Evolutionary conservation across 2,888 invertebrate species (phyloP), one percentile per base, ranked within the genome.

Genomic region (Mallateleia sp.): DNA sequence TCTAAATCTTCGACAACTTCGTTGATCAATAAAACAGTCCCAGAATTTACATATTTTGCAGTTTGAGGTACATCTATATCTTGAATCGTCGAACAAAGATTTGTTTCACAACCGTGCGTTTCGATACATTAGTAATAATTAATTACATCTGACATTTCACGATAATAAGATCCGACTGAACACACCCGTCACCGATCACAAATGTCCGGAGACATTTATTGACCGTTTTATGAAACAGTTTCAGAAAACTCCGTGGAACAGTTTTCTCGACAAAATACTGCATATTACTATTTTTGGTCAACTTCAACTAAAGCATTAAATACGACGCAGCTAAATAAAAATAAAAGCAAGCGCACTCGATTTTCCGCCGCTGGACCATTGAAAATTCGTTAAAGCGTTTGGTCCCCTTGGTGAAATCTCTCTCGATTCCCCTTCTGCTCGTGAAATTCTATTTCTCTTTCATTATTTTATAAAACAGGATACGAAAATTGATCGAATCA

Each of bases 401-500:
- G 28, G 22, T 25, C 67, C 75, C 77, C 42, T 52, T 6, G 64
- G 45, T 45, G 4, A n/a, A n/a, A 45, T 22, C 14, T 42, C 50
- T 38, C 62, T 34, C 38, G 20, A 69, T 75, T 62, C 54, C 60
- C 72, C 42, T 66, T 66, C 20, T n/a, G 54, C 62, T 58, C 56
- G 14, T 11, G 15, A 50, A 84, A 78, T 66, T 18, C 66, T 45
- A 84, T 84, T 78, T 66, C 78, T 28, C 58, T 42, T 69, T 78
- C 58, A 72, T 62, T 84, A 72, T 72, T 85, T 74, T 80, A 66
- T 62, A 69, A 67, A 80, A 75, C 85, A 62, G 74, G 75, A 64
- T 52, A 71, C 60, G 80, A 80, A 79, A 80, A 69, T 64, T 85
- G 75, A 85, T 85, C 45, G 28, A 67, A 75, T 85, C 80, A 69